Evolutionary conservation across 2,113 vertebrate genomes (phyloP).

Genomic region (Falcunculus frontatus): DNA sequence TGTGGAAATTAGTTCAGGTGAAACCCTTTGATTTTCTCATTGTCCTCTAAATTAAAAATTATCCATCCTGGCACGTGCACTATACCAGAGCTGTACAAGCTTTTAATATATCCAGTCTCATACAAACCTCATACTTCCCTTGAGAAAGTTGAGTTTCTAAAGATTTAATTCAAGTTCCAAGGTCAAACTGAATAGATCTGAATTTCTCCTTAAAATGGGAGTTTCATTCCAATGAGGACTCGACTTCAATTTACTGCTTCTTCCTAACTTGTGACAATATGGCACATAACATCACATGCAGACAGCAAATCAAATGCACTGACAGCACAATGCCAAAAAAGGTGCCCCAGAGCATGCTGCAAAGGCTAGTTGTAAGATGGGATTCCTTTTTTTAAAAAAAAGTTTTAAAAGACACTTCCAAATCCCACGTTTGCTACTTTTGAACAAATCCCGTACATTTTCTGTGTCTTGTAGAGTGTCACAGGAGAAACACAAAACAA

Average conservation of each 20-base stretch:
- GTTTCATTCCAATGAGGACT: conserved; percentile 80
- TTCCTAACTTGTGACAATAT: conserved; percentile 75
- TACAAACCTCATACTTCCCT: conserved; percentile 74
- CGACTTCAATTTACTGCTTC: conserved; percentile 77
- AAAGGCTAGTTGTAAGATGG: conserved; percentile 17
- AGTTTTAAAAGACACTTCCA: neutral
- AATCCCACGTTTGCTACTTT: neutral
- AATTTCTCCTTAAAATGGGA: conserved; percentile 78
- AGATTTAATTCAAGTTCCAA: conserved; percentile 83
- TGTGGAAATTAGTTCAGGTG: conserved; percentile 75
- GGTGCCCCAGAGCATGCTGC: conserved; percentile 34
- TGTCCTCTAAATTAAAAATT: conserved; percentile 80
- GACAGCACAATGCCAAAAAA: conserved; percentile 65
- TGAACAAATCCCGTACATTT: neutral
- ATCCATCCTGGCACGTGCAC: conserved; percentile 62
- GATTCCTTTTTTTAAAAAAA: neutral
- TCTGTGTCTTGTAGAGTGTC: neutral
- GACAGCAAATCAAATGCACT: conserved; percentile 72
- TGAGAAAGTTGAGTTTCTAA: conserved; percentile 79
- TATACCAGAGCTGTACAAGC: conserved; percentile 35
- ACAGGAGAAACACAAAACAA: neutral
- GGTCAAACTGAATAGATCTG: conserved; percentile 80
- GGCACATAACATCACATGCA: conserved; percentile 72
- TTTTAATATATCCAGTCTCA: conserved; percentile 72
- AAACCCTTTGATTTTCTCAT: conserved; percentile 69